phyloP scores from a whole-genome alignment of 35 echinoderm and acorn worm genomes.

The Anneissia japonica region DNA sequence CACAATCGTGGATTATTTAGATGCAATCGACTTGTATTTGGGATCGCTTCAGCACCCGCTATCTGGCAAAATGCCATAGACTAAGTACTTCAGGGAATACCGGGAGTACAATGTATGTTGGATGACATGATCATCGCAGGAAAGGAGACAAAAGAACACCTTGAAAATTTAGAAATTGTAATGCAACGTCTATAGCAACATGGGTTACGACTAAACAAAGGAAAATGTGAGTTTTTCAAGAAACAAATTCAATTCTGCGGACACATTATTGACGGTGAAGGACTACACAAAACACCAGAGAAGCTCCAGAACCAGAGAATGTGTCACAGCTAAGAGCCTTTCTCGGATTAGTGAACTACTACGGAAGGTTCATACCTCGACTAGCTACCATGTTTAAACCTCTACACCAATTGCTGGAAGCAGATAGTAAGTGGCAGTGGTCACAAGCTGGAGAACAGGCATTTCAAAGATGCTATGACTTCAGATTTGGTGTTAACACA shows the following conservation, averaged over 20 bases:
- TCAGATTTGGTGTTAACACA: conserved; percentile 31
- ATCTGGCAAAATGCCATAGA: conserved; percentile 4
- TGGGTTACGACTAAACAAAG: conserved; percentile 6
- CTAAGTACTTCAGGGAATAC: neutral
- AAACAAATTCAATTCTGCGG: too few relatives aligned
- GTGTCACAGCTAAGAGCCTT: conserved; percentile 39
- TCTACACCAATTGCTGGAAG: conserved; percentile 22
- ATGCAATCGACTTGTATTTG: neutral
- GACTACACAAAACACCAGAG: too few relatives aligned
- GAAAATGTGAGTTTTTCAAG: conserved; percentile 15
- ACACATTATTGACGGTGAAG: too few relatives aligned
- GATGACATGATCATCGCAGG: conserved; percentile 21
- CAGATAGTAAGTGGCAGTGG: conserved; percentile 32
- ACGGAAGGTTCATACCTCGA: conserved; percentile 14
- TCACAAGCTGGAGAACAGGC: neutral
- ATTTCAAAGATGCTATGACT: conserved; percentile 21
- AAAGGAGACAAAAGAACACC: neutral
- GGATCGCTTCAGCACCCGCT: neutral
- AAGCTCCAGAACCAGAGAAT: conserved; percentile 36
- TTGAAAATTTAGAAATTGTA: neutral
- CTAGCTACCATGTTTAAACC: conserved; percentile 15
- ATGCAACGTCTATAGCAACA: neutral
- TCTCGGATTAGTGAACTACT: conserved; percentile 62
- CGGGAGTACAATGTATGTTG: conserved; percentile 1
- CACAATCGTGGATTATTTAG: conserved; percentile 11